Evolutionary conservation across 2,113 vertebrate genomes (phyloP).

Genomic region (Lophius piscatorius): DNA sequence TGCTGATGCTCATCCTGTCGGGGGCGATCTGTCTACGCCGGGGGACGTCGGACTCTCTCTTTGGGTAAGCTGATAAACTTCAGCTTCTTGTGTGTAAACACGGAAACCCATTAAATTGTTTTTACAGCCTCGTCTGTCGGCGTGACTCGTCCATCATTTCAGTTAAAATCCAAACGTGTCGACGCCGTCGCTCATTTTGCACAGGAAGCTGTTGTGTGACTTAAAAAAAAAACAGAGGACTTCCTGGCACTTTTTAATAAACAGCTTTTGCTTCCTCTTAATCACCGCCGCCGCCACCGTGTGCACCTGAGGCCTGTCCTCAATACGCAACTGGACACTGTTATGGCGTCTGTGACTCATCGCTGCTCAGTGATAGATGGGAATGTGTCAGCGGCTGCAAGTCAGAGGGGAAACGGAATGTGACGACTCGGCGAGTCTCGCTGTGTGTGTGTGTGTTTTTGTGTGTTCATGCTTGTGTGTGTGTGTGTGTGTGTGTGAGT

Average conservation of each 20-base stretch:
- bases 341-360: conserved; percentile 62
- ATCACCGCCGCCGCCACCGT: conserved; percentile 37
- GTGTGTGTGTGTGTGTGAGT: background rate
- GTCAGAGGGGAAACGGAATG: conserved; percentile 40
- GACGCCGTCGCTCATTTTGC: background rate
- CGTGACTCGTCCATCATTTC: background rate
- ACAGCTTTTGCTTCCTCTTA: conserved; percentile 53
- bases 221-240: conserved; percentile 23
- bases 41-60: conserved; percentile 79
- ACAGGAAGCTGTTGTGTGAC: background rate
- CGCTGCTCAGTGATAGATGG: conserved; percentile 56
- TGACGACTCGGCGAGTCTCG: conserved; percentile 11
- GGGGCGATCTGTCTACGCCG: conserved; percentile 78
- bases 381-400: conserved; percentile 60
- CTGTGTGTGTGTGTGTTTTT: background rate
- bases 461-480: background rate
- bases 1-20: conserved; percentile 83
- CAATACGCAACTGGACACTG: conserved; percentile 42
- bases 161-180: background rate
- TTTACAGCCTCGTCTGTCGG: too few species aligned
- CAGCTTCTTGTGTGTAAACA: background rate
- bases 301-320: conserved; percentile 32
- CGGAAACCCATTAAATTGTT: too few species aligned
- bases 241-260: conserved; percentile 57
- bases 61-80: conserved; percentile 80